Evolutionary conservation across 92 coral and sea anemone species (phyloP).

Genomic region (Pocillopora meandrina): DNA sequence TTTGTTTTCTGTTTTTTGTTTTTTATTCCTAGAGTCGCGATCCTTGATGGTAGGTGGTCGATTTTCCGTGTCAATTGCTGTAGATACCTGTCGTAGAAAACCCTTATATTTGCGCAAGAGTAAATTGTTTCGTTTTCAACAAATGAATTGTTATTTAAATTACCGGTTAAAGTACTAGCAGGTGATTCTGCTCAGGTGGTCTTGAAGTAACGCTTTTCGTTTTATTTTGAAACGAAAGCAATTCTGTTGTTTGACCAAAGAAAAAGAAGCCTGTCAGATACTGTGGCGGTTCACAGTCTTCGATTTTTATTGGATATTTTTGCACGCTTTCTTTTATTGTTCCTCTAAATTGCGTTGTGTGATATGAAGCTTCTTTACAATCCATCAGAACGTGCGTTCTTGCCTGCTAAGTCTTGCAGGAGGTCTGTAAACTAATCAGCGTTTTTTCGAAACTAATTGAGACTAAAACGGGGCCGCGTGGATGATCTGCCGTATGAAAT

Average conservation of each 20-base stretch:
- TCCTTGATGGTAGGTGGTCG: no score
- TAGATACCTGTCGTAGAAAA: no score
- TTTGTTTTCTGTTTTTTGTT: no score
- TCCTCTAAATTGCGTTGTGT: neutral
- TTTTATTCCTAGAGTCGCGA: no score
- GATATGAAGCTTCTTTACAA: neutral
- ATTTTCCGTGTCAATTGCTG: no score
- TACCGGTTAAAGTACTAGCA: neutral
- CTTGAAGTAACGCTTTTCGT: neutral
- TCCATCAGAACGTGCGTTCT: neutral
- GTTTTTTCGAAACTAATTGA: slow-evolving; percentile 1
- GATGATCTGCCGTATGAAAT: neutral
- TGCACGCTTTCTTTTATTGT: neutral
- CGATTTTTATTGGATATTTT: neutral
- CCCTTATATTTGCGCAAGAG: neutral
- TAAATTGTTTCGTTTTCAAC: neutral
- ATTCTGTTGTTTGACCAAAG: neutral
- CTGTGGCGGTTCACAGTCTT: neutral
- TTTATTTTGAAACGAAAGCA: neutral
- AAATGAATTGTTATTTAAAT: neutral
- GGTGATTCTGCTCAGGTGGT: slow-evolving; percentile 26
- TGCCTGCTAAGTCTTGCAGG: neutral
- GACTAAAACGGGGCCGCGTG: neutral
- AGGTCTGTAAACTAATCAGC: slow-evolving; percentile 22
- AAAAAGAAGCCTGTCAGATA: neutral